These are phyloP conservation scores for Drosophila mayaguana DNA, from an alignment of 2,888 invertebrate genomes.

Conservation along the genomic window DNA sequence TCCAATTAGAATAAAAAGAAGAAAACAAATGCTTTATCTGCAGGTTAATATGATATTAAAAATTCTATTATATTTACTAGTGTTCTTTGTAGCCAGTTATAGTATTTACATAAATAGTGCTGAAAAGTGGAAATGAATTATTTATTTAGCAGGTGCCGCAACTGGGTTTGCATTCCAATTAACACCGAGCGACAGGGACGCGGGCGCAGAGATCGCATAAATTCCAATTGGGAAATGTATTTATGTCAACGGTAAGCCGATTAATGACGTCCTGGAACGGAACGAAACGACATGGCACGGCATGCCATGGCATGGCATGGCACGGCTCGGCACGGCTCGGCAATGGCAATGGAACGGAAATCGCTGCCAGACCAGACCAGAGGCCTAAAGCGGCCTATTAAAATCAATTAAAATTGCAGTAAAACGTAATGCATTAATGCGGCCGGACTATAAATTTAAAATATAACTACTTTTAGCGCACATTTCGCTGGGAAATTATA, in stretches of 20 bases:
- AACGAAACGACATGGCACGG: slow-evolving; percentile 2
- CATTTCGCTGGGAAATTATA: slow-evolving; percentile 52
- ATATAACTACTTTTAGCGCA: slow-evolving; percentile 35
- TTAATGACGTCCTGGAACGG: slow-evolving; percentile 61
- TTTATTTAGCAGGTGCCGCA: slow-evolving; percentile 70
- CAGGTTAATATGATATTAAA: not conserved
- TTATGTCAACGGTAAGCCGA: slow-evolving; percentile 70
- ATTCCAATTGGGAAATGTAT: slow-evolving; percentile 61
- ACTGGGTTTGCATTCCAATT: slow-evolving; percentile 69
- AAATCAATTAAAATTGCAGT: slow-evolving; percentile 70
- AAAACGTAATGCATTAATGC: slow-evolving; percentile 68
- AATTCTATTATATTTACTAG: not conserved
- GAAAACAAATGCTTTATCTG: too few relatives aligned
- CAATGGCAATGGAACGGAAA: slow-evolving; percentile 8
- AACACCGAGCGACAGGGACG: slow-evolving; percentile 38
- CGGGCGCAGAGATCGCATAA: slow-evolving; percentile 48
- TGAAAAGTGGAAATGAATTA: slow-evolving; percentile 54
- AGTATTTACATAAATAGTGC: slow-evolving; percentile 49
- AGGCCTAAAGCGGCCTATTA: slow-evolving; percentile 52
- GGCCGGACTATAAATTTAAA: slow-evolving; percentile 53
- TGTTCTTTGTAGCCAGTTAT: slow-evolving; percentile 12
- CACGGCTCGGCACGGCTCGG: too few relatives aligned
- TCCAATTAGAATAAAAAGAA: not conserved
- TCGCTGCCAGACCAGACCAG: slow-evolving; percentile 7
- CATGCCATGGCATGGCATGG: not conserved